Evolutionary conservation across 1,140 invertebrate species (phyloP).

Genomic region (Chelonus insularis): DNA sequence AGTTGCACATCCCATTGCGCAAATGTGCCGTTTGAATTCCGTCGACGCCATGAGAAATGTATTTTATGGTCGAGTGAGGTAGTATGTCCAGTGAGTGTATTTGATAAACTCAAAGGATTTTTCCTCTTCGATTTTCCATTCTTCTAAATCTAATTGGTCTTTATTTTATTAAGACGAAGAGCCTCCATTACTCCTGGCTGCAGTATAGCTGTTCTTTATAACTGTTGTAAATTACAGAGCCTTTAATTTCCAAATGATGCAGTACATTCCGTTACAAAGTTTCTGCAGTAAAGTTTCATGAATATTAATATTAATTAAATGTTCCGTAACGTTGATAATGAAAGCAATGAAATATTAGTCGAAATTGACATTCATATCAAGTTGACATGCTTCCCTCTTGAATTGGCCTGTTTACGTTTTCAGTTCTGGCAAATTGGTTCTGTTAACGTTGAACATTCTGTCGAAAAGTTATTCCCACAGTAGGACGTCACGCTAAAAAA

Average conservation of each 20-base stretch:
- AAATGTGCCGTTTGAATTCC: conserved; percentile 52
- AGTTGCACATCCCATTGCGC: conserved; percentile 50
- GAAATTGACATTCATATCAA: neutral
- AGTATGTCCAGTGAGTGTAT: conserved; percentile 12
- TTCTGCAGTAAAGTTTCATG: no score
- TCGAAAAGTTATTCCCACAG: conserved; percentile 20
- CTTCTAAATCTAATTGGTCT: conserved; percentile 20
- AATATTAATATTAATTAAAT: no score
- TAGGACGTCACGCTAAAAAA: conserved; percentile 20
- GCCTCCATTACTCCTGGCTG: conserved; percentile 8
- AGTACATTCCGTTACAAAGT: no score
- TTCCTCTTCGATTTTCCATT: conserved; percentile 17
- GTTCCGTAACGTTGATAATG: no score
- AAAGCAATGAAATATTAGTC: no score
- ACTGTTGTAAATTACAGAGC: neutral
- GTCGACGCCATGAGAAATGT: conserved; percentile 40
- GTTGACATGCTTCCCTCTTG: neutral
- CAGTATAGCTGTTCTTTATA: neutral
- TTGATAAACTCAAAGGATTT: neutral
- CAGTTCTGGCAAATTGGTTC: conserved; percentile 22
- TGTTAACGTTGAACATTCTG: conserved; percentile 18
- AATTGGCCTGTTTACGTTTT: conserved; percentile 7
- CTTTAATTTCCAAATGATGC: no score
- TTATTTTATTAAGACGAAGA: neutral
- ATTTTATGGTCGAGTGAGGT: conserved; percentile 41